phyloP scores from a whole-genome alignment of 1,140 invertebrate genomes.

The Idris sp. region DNA sequence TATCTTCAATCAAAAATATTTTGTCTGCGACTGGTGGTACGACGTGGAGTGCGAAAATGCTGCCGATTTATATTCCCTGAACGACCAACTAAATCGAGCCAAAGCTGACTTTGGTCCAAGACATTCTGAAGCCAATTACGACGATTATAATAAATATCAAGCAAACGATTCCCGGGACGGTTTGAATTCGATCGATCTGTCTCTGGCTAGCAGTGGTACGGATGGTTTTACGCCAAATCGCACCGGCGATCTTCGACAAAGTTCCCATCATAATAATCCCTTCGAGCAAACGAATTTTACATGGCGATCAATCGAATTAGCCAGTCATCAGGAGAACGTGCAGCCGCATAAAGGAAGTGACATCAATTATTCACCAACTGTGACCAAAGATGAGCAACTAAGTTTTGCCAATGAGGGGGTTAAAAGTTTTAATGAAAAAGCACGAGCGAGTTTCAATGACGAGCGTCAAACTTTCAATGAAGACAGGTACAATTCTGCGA shows the following conservation, averaged over 20 bases:
- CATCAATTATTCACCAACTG: slow-evolving; percentile 45
- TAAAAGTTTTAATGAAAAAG: slow-evolving; percentile 47
- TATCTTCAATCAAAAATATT: slow-evolving; percentile 80
- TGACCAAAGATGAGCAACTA: slow-evolving; percentile 33
- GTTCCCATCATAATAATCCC: slow-evolving; percentile 24
- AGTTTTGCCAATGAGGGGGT: slow-evolving; percentile 17
- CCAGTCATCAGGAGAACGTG: slow-evolving; percentile 36
- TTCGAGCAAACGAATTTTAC: slow-evolving; percentile 27
- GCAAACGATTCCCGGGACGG: slow-evolving; percentile 35
- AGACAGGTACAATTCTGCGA: slow-evolving; percentile 3
- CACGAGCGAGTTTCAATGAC: slow-evolving; percentile 17
- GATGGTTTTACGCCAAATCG: slow-evolving; percentile 36
- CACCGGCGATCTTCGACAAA: slow-evolving; percentile 31
- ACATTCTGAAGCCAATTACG: slow-evolving; percentile 19
- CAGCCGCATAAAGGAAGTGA: slow-evolving; percentile 8
- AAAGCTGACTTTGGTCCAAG: slow-evolving; percentile 20
- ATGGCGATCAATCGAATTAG: slow-evolving; percentile 18
- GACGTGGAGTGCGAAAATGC: slow-evolving; percentile 78
- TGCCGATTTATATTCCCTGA: slow-evolving; percentile 74
- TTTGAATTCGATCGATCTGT: slow-evolving; percentile 59
- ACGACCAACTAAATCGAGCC: slow-evolving; percentile 66
- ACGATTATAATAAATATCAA: slow-evolving; percentile 42
- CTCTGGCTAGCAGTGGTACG: slow-evolving; percentile 62
- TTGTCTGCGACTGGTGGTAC: slow-evolving; percentile 82
- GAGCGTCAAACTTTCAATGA: slow-evolving; percentile 14